Conservation (phyloP, 2,888 invertebrate species). For the Ceriagrion tenellum region DNA sequence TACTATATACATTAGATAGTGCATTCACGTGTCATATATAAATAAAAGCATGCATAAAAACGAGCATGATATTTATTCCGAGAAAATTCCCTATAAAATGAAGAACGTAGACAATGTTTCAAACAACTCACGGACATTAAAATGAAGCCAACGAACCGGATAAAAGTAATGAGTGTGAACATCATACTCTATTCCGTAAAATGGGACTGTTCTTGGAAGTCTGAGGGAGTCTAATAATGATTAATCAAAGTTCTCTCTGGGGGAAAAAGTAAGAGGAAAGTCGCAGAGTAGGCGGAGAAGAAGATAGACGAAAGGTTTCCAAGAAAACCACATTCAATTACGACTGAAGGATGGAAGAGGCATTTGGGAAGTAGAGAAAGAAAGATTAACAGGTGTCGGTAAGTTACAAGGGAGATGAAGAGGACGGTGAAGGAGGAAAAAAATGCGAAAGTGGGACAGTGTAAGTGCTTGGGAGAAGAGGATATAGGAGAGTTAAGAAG, state of each 20-base stretch:
- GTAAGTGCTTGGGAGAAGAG: background rate
- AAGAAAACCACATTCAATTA: constrained; percentile 57
- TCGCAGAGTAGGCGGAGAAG: background rate
- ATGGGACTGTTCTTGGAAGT: background rate
- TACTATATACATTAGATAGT: too few relatives aligned
- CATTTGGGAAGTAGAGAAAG: background rate
- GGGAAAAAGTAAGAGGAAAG: background rate
- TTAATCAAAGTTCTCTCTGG: background rate
- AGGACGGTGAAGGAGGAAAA: background rate
- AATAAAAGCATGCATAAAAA: too few relatives aligned
- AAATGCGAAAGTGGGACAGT: background rate
- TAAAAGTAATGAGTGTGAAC: background rate
- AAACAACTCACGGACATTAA: too few relatives aligned
- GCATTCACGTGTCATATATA: too few relatives aligned
- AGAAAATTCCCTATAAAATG: too few relatives aligned
- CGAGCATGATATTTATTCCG: too few relatives aligned
- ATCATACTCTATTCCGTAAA: background rate
- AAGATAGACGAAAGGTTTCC: background rate
- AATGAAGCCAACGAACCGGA: background rate
- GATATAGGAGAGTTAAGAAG: background rate
- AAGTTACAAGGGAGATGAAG: background rate
- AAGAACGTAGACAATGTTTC: too few relatives aligned
- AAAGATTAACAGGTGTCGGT: background rate
- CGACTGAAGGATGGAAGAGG: constrained; percentile 31
- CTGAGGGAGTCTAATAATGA: background rate